These are phyloP conservation scores for Hippocampus zosterae DNA, from an alignment of 2,113 vertebrate genomes.

Conservation along the genomic window DNA sequence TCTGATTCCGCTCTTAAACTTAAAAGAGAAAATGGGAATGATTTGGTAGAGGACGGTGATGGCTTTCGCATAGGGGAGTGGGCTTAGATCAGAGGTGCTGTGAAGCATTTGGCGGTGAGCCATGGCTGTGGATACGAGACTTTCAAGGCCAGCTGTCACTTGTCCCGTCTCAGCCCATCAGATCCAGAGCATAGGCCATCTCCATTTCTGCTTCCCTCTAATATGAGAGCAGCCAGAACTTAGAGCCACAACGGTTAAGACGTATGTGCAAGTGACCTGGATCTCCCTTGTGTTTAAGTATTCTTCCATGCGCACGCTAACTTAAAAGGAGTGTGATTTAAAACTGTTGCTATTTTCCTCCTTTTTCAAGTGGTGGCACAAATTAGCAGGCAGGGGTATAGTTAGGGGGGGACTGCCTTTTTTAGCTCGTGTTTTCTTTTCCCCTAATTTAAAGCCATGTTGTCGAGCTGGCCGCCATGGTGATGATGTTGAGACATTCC, in stretches of 20 bases:
- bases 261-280: slow-evolving; percentile 59
- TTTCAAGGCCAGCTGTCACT: slow-evolving; percentile 68
- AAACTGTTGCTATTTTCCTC: slow-evolving; percentile 55
- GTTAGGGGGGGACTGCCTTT: slow-evolving; percentile 49
- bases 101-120: slow-evolving; percentile 62
- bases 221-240: slow-evolving; percentile 53
- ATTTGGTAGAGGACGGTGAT: slow-evolving; percentile 57
- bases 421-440: slow-evolving; percentile 68
- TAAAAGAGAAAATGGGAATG: slow-evolving; percentile 46
- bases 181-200: slow-evolving; percentile 53
- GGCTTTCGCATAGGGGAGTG: slow-evolving; percentile 46
- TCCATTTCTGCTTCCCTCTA: slow-evolving; percentile 58
- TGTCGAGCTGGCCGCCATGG: slow-evolving; percentile 56
- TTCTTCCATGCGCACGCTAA: slow-evolving; percentile 48
- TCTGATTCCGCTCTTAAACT: slow-evolving; percentile 43
- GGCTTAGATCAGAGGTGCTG: slow-evolving; percentile 48
- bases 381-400: slow-evolving; percentile 67
- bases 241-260: slow-evolving; percentile 47
- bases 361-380: slow-evolving; percentile 66
- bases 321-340: slow-evolving; percentile 54
- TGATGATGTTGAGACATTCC: slow-evolving; percentile 60
- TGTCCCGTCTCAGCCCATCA: slow-evolving; percentile 51
- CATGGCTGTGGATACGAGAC: slow-evolving; percentile 67
- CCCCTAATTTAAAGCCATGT: slow-evolving; percentile 70
- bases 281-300: slow-evolving; percentile 57